phyloP scores from a whole-genome alignment of 2,113 vertebrate species.

The Oenanthe melanoleuca region DNA sequence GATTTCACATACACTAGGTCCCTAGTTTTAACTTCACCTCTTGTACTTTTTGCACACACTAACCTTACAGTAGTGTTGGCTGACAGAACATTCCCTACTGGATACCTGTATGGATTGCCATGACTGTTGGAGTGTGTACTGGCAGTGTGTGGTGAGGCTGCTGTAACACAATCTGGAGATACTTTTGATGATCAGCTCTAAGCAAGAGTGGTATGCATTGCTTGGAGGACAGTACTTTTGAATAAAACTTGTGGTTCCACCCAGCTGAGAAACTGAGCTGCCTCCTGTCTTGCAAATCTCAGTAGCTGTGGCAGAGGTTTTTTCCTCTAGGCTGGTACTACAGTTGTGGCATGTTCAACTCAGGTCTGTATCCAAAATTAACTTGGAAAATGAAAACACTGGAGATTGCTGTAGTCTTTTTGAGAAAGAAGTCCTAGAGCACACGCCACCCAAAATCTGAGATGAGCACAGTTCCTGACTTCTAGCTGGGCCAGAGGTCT shows the following conservation, averaged over 20 bases:
- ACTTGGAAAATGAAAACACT: background rate
- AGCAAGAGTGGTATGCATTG: background rate
- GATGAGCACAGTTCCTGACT: background rate
- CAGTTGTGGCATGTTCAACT: background rate
- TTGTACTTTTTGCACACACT: background rate
- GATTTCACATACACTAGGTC: fast-evolving
- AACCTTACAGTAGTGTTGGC: background rate
- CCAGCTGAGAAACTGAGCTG: background rate
- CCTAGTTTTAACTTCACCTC: background rate
- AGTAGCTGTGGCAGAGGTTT: background rate
- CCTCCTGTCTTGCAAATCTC: background rate
- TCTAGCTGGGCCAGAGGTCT: background rate
- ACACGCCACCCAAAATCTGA: background rate
- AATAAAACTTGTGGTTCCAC: background rate
- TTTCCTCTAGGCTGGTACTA: background rate
- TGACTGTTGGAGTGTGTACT: background rate
- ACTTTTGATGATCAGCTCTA: background rate
- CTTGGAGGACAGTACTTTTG: background rate
- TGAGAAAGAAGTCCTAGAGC: background rate
- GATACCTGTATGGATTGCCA: background rate
- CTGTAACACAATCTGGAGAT: background rate
- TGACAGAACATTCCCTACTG: background rate
- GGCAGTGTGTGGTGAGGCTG: background rate
- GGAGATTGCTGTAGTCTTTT: background rate
- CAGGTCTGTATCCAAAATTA: background rate